Percentiles rank a stretch among this genome's conserved stretches.
These are phyloP conservation scores for Hirudinaria manillensis DNA, from an alignment of 2,888 invertebrate species.

Conservation along the genomic window DNA sequence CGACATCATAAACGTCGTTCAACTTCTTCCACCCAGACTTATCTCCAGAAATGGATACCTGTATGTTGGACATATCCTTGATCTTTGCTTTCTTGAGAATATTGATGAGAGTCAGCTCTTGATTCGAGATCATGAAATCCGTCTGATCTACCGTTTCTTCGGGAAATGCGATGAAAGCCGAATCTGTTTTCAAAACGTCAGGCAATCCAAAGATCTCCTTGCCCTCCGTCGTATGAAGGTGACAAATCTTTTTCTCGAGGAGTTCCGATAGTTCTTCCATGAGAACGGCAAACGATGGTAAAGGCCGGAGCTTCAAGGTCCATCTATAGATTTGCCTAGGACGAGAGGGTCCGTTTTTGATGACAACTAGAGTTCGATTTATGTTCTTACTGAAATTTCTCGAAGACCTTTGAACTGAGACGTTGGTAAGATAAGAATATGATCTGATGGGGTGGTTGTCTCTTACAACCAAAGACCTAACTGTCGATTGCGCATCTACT, in stretches of 20 bases:
- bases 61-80: constrained; percentile 2
- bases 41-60: neutral
- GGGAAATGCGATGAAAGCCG: constrained; percentile 25
- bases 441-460: constrained; percentile 12
- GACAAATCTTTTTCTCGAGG: constrained; percentile 9
- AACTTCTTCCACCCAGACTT: constrained; percentile 42
- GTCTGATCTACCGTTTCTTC: constrained; percentile 4
- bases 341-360: constrained; percentile 23
- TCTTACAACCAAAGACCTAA: constrained; percentile 25
- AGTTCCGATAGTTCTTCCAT: constrained; percentile 19
- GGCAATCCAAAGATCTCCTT: constrained; percentile 3
- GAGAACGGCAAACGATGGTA: constrained; percentile 10
- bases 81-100: constrained; percentile 21
- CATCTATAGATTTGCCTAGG: constrained; percentile 29
- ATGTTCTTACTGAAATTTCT: neutral
- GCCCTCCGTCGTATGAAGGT: constrained; percentile 14
- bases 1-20: constrained; percentile 64
- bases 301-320: constrained; percentile 15
- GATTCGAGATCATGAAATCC: constrained; percentile 23
- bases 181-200: constrained; percentile 19
- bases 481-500: neutral
- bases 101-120: constrained; percentile 27
- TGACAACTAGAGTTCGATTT: constrained; percentile 16
- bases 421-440: neutral
- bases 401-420: neutral